Evolutionary conservation across 2,797 vertebrate species (phyloP), one percentile per base, ranked within the genome.

Genomic region (Chromobotia macracanthus): DNA sequence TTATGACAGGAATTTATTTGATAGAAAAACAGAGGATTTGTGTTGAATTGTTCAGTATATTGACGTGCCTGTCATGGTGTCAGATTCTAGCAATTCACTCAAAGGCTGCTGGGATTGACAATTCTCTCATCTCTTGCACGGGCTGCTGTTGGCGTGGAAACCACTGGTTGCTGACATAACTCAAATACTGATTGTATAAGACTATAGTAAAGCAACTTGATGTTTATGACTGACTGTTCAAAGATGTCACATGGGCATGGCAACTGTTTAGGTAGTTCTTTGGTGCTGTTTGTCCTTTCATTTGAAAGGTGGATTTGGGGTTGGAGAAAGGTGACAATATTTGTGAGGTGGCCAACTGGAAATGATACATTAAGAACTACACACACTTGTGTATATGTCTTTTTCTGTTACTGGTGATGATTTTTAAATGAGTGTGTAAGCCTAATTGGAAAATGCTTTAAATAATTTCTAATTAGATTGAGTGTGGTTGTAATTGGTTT

Each of bases 401-500:
- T n/a, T n/a, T n/a, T n/a, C 66, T 48, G 38, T 38, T 77, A 64
- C 63, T 77, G 73, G 80, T 81, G 80, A 93, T 94, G 93, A 84
- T 85, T 78, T 67, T 75, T 88, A 89, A 87, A 88, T 86, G 82
- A 86, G 92, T 91, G 95, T 91, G 89, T 90, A 93, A 91, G 90
- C 90, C 93, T 94, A 95, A 95, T 94, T 94, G 92, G 94, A 90
- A 88, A 92, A 93, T 93, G 91, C 91, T 94, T 94, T 94, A 93
- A 94, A 94, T 92, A 91, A 91, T 94, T 94, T 94, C 87, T 95
- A 95, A 96, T 95, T 95, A 96, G 95, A 90, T 90, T 91, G 91
- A 92, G 93, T 93, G 90, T 90, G 89, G 91, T 93, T 94, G 93
- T 96, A 95, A 96, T 93, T 93, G 94, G 92, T 91, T 92, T 87